These are phyloP conservation scores for Exocentrus adspersus DNA, from an alignment of 2,888 invertebrate species.

Conservation along the genomic window DNA sequence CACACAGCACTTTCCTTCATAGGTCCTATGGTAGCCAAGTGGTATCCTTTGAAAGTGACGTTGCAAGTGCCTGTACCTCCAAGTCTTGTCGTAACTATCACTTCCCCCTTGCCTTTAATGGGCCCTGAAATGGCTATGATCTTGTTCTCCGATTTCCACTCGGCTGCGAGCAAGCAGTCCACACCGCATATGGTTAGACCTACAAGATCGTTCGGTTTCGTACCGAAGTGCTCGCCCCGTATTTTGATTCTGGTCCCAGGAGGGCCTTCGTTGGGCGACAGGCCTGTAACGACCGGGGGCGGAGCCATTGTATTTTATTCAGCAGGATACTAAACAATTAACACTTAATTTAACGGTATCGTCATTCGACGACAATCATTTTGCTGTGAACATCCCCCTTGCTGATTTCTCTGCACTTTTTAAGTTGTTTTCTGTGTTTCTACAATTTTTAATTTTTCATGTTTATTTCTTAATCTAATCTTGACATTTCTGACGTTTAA, in stretches of 20 bases:
- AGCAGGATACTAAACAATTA: too few species aligned
- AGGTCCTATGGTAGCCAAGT: conserved; percentile 74
- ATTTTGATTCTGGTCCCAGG: conserved; percentile 96
- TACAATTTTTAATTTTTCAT: neutral
- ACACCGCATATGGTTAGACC: conserved; percentile 95
- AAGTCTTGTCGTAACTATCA: conserved; percentile 85
- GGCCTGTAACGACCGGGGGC: conserved; percentile 91
- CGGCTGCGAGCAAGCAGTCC: conserved; percentile 93
- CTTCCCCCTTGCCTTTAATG: conserved; percentile 90
- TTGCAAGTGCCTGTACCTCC: conserved; percentile 91
- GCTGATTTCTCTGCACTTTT: too few species aligned
- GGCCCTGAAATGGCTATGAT: conserved; percentile 95
- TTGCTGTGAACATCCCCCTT: too few species aligned
- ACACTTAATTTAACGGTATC: too few species aligned
- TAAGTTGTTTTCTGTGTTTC: conserved; percentile 6
- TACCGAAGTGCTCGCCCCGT: conserved; percentile 94
- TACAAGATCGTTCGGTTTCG: conserved; percentile 83
- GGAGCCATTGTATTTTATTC: conserved; percentile 68
- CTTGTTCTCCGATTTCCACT: conserved; percentile 98
- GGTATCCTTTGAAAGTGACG: conserved; percentile 79
- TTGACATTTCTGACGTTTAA: too few species aligned
- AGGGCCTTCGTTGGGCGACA: conserved; percentile 98
- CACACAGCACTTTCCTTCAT: conserved; percentile 98
- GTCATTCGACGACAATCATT: too few species aligned
- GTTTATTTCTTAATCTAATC: too few species aligned